Evolutionary conservation across 53 echinoderm and acorn worm genomes (phyloP).

Genomic region (Henricia sp.): DNA sequence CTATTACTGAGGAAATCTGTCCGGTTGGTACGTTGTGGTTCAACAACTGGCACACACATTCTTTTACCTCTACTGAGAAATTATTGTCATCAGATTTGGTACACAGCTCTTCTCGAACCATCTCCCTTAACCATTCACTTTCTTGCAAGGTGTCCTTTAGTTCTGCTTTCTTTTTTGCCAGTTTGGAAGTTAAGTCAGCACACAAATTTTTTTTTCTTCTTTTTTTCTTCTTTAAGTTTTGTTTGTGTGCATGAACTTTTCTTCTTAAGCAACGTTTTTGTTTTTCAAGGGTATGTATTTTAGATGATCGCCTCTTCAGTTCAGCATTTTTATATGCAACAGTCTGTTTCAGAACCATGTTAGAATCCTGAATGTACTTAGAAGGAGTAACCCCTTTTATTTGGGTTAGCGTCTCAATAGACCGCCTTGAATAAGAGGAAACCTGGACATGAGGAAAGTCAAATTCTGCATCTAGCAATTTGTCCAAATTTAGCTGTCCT

Average conservation of each 20-base stretch:
- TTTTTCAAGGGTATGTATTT: not conserved
- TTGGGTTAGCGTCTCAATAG: too few species aligned
- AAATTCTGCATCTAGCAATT: too few species aligned
- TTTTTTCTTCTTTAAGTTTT: not conserved
- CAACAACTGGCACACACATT: conserved; percentile 32
- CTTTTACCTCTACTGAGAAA: conserved; percentile 23
- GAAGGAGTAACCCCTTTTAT: too few species aligned
- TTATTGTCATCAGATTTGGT: conserved; percentile 17
- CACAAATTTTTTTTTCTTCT: not conserved
- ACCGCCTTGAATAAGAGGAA: too few species aligned
- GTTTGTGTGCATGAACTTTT: not conserved
- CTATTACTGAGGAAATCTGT: conserved; percentile 25
- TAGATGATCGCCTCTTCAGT: not conserved
- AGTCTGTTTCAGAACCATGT: too few species aligned
- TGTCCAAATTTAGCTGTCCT: too few species aligned
- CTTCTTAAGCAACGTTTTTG: conserved; percentile 9
- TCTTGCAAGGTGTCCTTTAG: conserved; percentile 26
- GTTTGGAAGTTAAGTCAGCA: not conserved
- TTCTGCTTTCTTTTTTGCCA: not conserved
- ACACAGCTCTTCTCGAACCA: conserved; percentile 29
- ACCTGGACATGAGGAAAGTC: too few species aligned
- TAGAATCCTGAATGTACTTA: too few species aligned
- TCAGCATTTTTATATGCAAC: not conserved
- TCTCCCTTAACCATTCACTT: conserved; percentile 61
- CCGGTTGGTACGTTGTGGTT: conserved; percentile 29